phyloP scores from a whole-genome alignment of 2,888 invertebrate genomes.

The Parochlus steinenii region DNA sequence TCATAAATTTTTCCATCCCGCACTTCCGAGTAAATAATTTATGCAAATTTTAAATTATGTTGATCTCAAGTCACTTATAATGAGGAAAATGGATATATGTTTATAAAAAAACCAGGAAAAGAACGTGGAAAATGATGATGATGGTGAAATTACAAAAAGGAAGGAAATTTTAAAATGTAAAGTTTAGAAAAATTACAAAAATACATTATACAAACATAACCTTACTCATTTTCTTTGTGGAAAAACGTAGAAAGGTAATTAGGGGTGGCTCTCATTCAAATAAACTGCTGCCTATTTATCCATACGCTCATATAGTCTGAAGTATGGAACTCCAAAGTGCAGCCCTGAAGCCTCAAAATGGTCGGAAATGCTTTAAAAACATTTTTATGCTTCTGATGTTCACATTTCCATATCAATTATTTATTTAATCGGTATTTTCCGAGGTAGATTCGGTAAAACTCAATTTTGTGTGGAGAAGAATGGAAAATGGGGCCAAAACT shows the following conservation, averaged over 20 bases:
- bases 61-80: constrained; percentile 12
- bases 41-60: constrained; percentile 11
- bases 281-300: background rate
- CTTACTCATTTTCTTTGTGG: no score
- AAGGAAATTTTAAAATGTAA: background rate
- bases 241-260: no score
- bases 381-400: background rate
- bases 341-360: background rate
- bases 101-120: constrained; percentile 8
- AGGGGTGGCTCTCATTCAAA: no score
- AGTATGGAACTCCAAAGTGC: background rate
- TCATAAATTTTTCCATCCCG: background rate
- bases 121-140: constrained; percentile 3
- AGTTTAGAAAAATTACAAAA: background rate
- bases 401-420: constrained; percentile 7
- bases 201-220: constrained; percentile 9
- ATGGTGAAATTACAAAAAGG: constrained; percentile 2
- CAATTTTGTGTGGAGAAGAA: background rate
- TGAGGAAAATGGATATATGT: no score
- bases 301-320: background rate
- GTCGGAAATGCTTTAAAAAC: background rate
- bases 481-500: no score
- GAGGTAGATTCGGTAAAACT: background rate
- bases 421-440: constrained; percentile 10
- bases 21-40: constrained; percentile 9